Conservation (phyloP, 2,797 vertebrate genomes). For the Lepilemur ruficaudatus region DNA sequence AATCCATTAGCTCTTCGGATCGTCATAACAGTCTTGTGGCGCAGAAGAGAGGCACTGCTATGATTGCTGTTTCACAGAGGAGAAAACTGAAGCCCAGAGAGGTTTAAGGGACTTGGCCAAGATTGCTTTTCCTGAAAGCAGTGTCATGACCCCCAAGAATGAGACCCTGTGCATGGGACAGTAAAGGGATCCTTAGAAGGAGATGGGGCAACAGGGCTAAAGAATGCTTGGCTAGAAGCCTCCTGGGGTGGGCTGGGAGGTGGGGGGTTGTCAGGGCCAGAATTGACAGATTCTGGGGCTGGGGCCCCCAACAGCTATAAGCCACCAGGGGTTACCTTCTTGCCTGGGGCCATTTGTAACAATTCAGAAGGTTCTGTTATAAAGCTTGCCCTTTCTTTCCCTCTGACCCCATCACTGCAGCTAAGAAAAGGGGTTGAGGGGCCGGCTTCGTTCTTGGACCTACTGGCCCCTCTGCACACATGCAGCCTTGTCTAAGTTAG, state of each 20-base stretch:
- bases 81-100: constrained; percentile 8
- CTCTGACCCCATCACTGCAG: neutral
- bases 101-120: constrained; percentile 1
- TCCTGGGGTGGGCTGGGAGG: neutral
- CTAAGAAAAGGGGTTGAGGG: neutral
- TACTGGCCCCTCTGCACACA: neutral
- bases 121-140: neutral
- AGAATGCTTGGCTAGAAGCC: neutral
- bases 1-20: neutral
- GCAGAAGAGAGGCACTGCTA: neutral
- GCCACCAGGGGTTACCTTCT: neutral
- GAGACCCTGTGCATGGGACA: neutral
- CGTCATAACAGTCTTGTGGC: neutral
- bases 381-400: constrained; percentile 17
- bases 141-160: neutral
- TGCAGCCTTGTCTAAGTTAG: neutral
- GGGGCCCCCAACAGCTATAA: neutral
- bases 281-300: neutral
- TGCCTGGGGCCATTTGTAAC: neutral
- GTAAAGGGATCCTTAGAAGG: constrained; percentile 13
- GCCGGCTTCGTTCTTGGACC: neutral
- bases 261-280: neutral
- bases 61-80: neutral
- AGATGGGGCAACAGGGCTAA: neutral
- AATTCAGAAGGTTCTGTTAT: neutral